Evolutionary conservation across 2,113 vertebrate species (phyloP).

Genomic region (Dunckerocampus dactyliophorus): DNA sequence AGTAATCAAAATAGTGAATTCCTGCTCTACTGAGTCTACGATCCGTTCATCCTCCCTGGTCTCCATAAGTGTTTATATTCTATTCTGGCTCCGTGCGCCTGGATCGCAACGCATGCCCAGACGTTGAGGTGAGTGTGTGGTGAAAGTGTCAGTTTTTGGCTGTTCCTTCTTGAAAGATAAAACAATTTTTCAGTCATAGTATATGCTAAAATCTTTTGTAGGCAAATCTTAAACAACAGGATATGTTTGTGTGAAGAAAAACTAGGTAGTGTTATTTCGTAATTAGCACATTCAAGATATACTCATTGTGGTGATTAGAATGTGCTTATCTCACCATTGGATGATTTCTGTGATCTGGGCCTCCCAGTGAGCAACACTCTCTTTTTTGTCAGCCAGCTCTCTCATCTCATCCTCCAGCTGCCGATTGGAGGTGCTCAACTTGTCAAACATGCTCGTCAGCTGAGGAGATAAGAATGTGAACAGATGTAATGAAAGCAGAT

Average conservation of each 20-base stretch:
- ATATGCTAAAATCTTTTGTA: too few species aligned
- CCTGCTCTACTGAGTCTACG: not conserved
- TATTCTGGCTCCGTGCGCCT: too few species aligned
- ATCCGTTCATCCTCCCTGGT: too few species aligned
- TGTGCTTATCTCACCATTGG: constrained; percentile 83
- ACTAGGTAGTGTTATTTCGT: too few species aligned
- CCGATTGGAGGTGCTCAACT: constrained; percentile 78
- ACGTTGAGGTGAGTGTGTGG: too few species aligned
- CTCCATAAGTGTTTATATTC: not conserved
- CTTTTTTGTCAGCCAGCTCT: constrained; percentile 93
- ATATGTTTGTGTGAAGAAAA: too few species aligned
- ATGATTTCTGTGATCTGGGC: constrained; percentile 99
- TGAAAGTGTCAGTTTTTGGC: too few species aligned
- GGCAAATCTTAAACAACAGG: too few species aligned
- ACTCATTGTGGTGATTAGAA: not conserved
- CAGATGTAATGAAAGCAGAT: not conserved
- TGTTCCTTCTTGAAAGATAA: too few species aligned
- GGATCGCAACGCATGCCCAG: too few species aligned
- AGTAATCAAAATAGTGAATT: not conserved
- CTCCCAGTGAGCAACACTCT: constrained; percentile 97
- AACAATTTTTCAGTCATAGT: too few species aligned
- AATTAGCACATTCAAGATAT: constrained; percentile 4
- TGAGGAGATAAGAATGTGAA: constrained; percentile 47
- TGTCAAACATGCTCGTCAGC: constrained; percentile 83
- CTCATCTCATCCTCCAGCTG: constrained; percentile 93